Base-by-base conservation (phyloP, 2,113 vertebrate species). In the Bagarius yarrelli region DNA sequence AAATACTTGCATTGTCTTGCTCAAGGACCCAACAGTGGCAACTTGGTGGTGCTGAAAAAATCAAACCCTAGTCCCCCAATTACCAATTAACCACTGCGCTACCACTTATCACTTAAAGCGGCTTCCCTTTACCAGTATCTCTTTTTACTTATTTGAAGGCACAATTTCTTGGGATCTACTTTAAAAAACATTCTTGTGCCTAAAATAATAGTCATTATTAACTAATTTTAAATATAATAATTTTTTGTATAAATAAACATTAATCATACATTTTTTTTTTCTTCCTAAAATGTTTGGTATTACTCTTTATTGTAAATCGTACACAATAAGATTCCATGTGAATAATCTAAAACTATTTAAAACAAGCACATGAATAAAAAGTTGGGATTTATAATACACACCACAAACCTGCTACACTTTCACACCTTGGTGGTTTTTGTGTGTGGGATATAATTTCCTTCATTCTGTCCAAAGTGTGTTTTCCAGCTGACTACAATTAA, bases 401-500 rank as follows among this genome's bases (percentile, higher is more conserved):
- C 73, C 85, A 78, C 82, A 91, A 91, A 93, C 91, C 91, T 92
- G 91, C 90, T 89, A 52, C 86, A 91, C 87, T 89, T 87, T 88
- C 76, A 56, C 11, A 25, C 19, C 12, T 66, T 57, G 25, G 75
- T 79, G n/a, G 53, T 78, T 30, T 55, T 75, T 69, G 66, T 16
- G 61, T 64, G 70, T 36, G 25, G 71, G 77, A 71, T 69, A 30
- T 57, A 83, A 61, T 80, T 86, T 53, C 40, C 67, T 56, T 16
- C 63, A 77, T 75, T 27, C 80, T 87, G 89, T 90, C 88, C 88
- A 88, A 91, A 89, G 85, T 83, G 88, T 86, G 88, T 83, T 86
- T 89, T 90, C 88, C 89, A 91, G 88, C 88, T 91, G 89, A 92
- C 84, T 85, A 85, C 86, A 91, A 91, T 93, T 90, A 91, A 92